A percentile compares a stretch with the other conserved stretches of the same genome.
phyloP scores from a whole-genome alignment of 2,888 invertebrate species.

The Cryptus armator region DNA sequence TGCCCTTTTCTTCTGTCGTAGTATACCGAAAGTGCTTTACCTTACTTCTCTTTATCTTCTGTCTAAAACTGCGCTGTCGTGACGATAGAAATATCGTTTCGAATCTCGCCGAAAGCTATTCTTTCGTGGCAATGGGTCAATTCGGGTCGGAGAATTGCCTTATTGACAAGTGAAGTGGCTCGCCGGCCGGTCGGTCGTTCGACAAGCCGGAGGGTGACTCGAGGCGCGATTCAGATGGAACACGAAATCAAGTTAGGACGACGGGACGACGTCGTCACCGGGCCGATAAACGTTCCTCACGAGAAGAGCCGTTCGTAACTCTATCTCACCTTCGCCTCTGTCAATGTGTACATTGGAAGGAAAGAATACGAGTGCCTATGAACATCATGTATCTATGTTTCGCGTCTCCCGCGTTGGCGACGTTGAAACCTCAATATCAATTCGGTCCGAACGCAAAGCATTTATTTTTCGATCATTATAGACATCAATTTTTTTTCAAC shows the following conservation, averaged over 20 bases:
- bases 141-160: constrained; percentile 84
- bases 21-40: constrained; percentile 50
- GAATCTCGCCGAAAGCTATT: constrained; percentile 68
- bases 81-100: constrained; percentile 65
- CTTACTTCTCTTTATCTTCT: constrained; percentile 36
- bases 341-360: constrained; percentile 27
- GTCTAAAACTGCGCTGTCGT: constrained; percentile 30
- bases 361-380: constrained; percentile 33
- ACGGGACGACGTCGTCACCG: constrained; percentile 64
- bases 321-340: constrained; percentile 35
- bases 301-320: constrained; percentile 46
- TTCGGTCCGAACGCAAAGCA: no score
- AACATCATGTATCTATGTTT: background rate
- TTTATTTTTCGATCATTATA: no score
- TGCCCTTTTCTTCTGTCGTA: constrained; percentile 10
- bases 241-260: constrained; percentile 82
- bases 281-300: constrained; percentile 61
- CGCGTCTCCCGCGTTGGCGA: no score
- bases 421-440: no score
- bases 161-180: constrained; percentile 81
- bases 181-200: constrained; percentile 73
- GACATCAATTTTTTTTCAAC: no score
- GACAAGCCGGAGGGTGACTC: constrained; percentile 74
- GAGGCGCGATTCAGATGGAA: constrained; percentile 83
- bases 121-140: constrained; percentile 78